phyloP scores from a whole-genome alignment of 1,140 invertebrate species.

The Periplaneta americana region DNA sequence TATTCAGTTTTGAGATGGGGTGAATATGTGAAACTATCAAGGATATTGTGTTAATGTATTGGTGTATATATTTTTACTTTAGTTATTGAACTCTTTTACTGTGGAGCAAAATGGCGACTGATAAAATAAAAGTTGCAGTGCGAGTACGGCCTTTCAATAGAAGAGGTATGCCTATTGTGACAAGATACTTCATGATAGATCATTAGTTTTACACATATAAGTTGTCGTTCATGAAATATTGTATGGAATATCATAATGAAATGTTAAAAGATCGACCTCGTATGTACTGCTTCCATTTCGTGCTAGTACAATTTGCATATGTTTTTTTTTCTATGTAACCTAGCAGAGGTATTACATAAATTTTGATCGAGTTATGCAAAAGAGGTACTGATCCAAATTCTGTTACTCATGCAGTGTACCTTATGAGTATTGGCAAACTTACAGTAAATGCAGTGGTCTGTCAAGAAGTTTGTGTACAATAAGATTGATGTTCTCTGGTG shows the following conservation, averaged over 20 bases:
- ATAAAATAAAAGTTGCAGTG: constrained; percentile 96
- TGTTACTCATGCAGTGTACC: no score
- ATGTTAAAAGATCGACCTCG: not conserved
- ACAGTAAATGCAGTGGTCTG: no score
- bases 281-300: not conserved
- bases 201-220: not conserved
- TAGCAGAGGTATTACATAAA: no score
- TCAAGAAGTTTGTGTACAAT: no score
- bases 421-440: no score
- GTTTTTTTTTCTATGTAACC: no score
- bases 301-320: no score
- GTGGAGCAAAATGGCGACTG: constrained; percentile 57
- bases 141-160: constrained; percentile 93
- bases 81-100: constrained; percentile 1
- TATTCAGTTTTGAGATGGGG: constrained; percentile 20
- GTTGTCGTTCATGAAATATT: not conserved
- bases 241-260: not conserved
- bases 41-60: constrained; percentile 5
- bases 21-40: constrained; percentile 19
- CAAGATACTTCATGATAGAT: not conserved
- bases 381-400: no score
- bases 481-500: no score
- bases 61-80: constrained; percentile 2
- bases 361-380: no score
- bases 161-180: constrained; percentile 63